phyloP scores from a whole-genome alignment of 2,888 invertebrate genomes.

The Euzetes globulus region DNA sequence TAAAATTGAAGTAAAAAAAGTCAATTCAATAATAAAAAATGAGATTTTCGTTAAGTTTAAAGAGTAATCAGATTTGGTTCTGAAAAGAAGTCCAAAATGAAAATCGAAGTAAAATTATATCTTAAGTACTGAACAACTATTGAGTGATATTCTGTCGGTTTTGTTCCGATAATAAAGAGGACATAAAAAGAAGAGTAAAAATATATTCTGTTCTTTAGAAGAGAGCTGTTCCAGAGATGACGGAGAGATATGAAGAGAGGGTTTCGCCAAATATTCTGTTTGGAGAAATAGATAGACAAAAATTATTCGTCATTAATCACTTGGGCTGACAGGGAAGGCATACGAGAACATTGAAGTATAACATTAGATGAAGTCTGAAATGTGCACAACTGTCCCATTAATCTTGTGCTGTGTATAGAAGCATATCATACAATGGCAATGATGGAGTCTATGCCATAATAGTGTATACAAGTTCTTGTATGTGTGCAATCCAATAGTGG shows the following conservation, averaged over 20 bases:
- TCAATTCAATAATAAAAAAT: background rate
- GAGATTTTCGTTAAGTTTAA: background rate
- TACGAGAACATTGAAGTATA: constrained; percentile 28
- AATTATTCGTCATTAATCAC: constrained; percentile 26
- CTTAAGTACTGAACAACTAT: background rate
- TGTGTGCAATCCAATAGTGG: background rate
- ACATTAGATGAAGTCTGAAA: constrained; percentile 29
- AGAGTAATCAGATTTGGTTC: background rate
- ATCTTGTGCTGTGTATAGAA: constrained; percentile 28
- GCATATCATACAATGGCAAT: constrained; percentile 23
- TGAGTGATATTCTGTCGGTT: background rate
- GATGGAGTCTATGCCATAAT: constrained; percentile 4
- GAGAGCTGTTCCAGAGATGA: background rate
- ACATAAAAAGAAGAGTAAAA: background rate
- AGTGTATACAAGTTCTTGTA: background rate
- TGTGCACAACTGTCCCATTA: constrained; percentile 26
- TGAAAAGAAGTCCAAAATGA: background rate
- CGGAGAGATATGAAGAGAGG: background rate
- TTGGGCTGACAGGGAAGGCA: constrained; percentile 25
- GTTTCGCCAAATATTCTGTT: too few relatives aligned
- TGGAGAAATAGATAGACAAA: background rate
- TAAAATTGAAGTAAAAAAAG: too few relatives aligned
- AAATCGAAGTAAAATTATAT: constrained; percentile 1
- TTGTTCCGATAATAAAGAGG: too few relatives aligned
- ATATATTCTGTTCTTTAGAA: background rate